phyloP scores from a whole-genome alignment of 2,113 vertebrate genomes.

The Corythornis cristatus region DNA sequence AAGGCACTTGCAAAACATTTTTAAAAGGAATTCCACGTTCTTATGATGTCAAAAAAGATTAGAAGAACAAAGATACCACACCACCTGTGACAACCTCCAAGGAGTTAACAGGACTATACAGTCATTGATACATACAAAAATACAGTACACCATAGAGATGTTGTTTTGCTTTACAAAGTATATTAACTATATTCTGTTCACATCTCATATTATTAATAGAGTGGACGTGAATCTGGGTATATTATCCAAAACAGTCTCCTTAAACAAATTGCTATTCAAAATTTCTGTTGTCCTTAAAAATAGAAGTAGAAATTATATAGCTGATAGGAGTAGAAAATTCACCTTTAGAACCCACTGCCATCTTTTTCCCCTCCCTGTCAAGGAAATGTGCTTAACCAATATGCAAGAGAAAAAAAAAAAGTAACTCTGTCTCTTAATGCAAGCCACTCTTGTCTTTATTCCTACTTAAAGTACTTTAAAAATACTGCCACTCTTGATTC shows the following conservation, averaged over 20 bases:
- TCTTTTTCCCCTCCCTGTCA: background rate
- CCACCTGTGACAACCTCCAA: background rate
- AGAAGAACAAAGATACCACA: background rate
- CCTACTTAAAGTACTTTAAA: slow-evolving; percentile 24
- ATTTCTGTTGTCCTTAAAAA: background rate
- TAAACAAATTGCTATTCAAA: background rate
- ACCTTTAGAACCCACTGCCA: background rate
- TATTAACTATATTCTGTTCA: background rate
- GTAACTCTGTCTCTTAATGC: background rate
- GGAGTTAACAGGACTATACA: background rate
- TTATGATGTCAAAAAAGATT: fast-evolving
- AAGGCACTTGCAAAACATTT: background rate
- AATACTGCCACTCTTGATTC: slow-evolving; percentile 15
- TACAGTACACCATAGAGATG: background rate
- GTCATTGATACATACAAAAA: background rate
- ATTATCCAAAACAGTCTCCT: background rate
- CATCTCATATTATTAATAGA: background rate
- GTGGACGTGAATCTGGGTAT: background rate
- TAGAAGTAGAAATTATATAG: background rate
- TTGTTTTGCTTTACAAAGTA: background rate
- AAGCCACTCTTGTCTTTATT: slow-evolving; percentile 30
- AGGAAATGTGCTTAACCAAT: background rate
- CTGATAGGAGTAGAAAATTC: background rate
- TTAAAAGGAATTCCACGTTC: background rate
- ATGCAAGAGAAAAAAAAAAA: background rate